phyloP scores from a whole-genome alignment of 2,797 vertebrate species.

The Acrocephalus scirpaceus region DNA sequence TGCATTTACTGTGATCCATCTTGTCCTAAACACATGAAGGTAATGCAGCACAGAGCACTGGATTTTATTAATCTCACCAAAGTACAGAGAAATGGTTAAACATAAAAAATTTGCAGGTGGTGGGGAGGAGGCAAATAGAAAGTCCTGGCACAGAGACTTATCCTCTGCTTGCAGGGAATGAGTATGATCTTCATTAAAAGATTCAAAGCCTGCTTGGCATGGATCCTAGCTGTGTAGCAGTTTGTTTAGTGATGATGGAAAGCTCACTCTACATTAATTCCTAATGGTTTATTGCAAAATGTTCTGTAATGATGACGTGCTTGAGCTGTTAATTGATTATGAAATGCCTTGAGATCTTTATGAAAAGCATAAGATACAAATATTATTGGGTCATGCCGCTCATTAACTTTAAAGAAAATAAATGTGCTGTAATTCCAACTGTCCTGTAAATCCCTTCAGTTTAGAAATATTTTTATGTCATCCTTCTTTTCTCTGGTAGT shows the following conservation, averaged over 20 bases:
- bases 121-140: background rate
- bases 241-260: conserved; percentile 36
- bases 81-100: conserved; percentile 6
- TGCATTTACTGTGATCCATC: background rate
- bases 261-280: conserved; percentile 35
- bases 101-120: background rate
- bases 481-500: background rate
- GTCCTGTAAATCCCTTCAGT: background rate
- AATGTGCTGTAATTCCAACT: conserved; percentile 23
- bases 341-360: conserved; percentile 69
- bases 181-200: background rate
- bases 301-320: conserved; percentile 50
- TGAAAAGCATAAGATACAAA: conserved; percentile 49
- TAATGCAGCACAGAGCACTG: background rate
- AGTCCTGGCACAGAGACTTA: background rate
- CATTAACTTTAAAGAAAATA: conserved; percentile 64
- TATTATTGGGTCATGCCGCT: conserved; percentile 51
- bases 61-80: background rate
- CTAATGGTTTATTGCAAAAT: conserved; percentile 59
- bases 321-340: conserved; percentile 67
- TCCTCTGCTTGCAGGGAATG: background rate
- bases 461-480: conserved; percentile 21
- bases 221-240: background rate
- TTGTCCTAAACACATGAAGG: background rate
- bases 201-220: background rate